These are phyloP conservation scores for Paramormyrops kingsleyae DNA, from an alignment of 2,113 vertebrate species.

Conservation along the genomic window DNA sequence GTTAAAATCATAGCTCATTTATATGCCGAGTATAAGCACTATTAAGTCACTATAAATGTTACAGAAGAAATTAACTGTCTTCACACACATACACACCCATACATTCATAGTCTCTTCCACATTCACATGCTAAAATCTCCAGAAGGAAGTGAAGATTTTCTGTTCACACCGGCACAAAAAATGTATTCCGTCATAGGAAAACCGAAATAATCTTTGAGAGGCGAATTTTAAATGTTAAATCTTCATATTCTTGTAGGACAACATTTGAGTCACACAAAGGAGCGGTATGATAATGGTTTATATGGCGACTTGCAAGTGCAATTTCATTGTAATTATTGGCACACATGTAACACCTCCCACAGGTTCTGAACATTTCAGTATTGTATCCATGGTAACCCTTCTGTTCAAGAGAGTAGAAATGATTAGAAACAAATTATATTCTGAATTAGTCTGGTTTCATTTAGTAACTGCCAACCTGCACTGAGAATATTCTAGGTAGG, in stretches of 20 bases:
- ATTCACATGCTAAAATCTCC: not conserved
- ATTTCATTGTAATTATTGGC: not conserved
- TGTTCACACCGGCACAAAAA: not conserved
- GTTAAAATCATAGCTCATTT: not conserved
- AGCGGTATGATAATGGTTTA: not conserved
- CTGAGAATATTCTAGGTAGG: not conserved
- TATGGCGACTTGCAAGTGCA: not conserved
- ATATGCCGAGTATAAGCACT: not conserved
- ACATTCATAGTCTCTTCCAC: not conserved
- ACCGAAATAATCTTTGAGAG: not conserved
- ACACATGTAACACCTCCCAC: not conserved
- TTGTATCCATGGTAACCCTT: not conserved
- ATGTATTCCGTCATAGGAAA: not conserved
- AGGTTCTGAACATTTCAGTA: not conserved
- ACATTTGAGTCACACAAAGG: not conserved
- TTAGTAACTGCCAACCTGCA: slow-evolving; percentile 3
- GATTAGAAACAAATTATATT: not conserved
- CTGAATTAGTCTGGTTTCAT: slow-evolving; percentile 1
- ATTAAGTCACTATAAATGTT: not conserved
- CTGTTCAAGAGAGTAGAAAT: not conserved
- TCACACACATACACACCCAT: not conserved
- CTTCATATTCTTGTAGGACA: not conserved
- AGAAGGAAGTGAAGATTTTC: not conserved
- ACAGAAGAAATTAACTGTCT: not conserved
- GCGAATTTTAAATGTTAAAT: not conserved